Evolutionary conservation across 1,140 invertebrate species (phyloP).

Genomic region (Callitettix versicolor): DNA sequence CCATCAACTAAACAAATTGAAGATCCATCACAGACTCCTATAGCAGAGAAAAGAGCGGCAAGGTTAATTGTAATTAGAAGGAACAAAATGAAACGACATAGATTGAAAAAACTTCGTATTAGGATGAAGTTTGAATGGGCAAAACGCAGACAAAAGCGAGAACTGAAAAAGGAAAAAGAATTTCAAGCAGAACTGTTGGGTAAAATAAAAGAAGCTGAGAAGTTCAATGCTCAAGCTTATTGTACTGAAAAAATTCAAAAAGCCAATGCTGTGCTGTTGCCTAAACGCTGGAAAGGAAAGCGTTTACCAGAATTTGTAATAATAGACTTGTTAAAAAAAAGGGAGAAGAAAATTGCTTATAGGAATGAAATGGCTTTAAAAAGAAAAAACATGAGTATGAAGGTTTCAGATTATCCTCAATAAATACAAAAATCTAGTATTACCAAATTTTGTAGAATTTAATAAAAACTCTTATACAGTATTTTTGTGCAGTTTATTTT

Average conservation of each 20-base stretch:
- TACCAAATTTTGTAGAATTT: too few species aligned
- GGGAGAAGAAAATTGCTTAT: conserved; percentile 19
- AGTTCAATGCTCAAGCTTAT: conserved; percentile 63
- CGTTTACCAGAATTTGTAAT: conserved; percentile 52
- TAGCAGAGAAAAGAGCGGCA: conserved; percentile 51
- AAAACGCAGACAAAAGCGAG: conserved; percentile 55
- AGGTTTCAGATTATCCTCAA: conserved; percentile 16
- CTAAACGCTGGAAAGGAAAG: conserved; percentile 50
- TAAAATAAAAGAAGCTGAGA: conserved; percentile 56
- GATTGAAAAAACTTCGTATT: conserved; percentile 65
- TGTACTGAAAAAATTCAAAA: conserved; percentile 48
- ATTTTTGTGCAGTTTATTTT: too few species aligned
- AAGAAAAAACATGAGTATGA: conserved; percentile 18
- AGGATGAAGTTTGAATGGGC: conserved; percentile 61
- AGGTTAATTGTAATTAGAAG: conserved; percentile 64
- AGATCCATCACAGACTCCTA: conserved; percentile 23
- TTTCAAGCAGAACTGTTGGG: conserved; percentile 59
- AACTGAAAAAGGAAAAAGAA: conserved; percentile 58
- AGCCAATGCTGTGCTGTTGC: conserved; percentile 49
- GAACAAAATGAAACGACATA: conserved; percentile 79
- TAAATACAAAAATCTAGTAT: too few species aligned
- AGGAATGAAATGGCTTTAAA: conserved; percentile 20
- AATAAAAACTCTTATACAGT: too few species aligned
- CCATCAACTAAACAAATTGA: conserved; percentile 27
- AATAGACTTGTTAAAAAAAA: conserved; percentile 34